Evolutionary conservation across 2,888 invertebrate genomes (phyloP).

Genomic region (Limnephilus marmoratus): DNA sequence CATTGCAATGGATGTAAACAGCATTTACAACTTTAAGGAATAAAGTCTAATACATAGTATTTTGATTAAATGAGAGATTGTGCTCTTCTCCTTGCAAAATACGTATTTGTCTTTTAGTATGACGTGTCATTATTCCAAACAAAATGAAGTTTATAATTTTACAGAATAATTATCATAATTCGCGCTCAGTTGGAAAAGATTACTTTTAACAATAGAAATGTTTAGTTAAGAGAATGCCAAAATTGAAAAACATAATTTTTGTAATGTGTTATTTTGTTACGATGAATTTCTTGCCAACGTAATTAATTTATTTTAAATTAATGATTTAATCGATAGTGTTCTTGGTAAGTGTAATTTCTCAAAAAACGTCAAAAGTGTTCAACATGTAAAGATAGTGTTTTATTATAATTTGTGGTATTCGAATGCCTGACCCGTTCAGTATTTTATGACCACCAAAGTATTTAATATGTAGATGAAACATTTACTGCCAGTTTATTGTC

Average conservation of each 20-base stretch:
- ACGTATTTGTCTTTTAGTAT: background rate
- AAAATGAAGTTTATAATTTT: constrained; percentile 2
- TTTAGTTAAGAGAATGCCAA: background rate
- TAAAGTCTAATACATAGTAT: background rate
- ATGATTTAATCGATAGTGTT: constrained; percentile 2
- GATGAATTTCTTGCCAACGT: constrained; percentile 27
- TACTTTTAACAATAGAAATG: background rate
- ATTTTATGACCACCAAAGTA: constrained; percentile 15
- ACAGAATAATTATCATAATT: background rate
- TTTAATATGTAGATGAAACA: background rate
- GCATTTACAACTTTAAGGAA: constrained; percentile 27
- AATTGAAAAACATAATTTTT: background rate
- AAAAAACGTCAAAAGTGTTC: constrained; percentile 37
- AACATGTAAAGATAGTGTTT: constrained; percentile 35
- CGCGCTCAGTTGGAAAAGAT: background rate
- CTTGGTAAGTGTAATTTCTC: constrained; percentile 26
- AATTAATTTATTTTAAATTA: constrained; percentile 12
- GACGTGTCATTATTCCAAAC: background rate
- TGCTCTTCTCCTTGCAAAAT: background rate
- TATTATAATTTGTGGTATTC: constrained; percentile 28
- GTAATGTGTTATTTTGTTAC: background rate
- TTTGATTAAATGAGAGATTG: background rate
- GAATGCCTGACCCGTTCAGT: constrained; percentile 37
- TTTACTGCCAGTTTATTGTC: constrained; percentile 1
- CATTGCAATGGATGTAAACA: background rate